Base-by-base conservation (phyloP, 2,888 invertebrate species). In the Apomyelois bistriatella region DNA sequence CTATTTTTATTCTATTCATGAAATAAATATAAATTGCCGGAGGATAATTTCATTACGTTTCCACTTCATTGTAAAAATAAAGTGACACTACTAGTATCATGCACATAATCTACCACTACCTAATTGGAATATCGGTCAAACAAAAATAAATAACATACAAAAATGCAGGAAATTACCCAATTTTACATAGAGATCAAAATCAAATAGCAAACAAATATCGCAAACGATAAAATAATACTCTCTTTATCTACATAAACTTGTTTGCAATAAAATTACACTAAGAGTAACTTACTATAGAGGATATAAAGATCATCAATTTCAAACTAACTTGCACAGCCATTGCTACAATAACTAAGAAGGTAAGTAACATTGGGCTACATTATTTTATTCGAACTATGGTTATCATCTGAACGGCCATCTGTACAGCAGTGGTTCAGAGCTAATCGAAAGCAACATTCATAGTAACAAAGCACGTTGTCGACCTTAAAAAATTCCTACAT, bases 331-430 rank as follows among this genome's bases (percentile, higher is more conserved):
- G 58, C 76, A 76, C 75, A 78, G 76, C 78, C 76, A 66, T 66
- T 72, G 70, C 66, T 74, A 79, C 73, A 63, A 65, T 59, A 65
- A 59, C 59, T 60, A 58, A 53, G 50, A 65, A 28, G 15, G 12
- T 66, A 65, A 70, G 76, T 75, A 76, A 76, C 78, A 74, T 70
- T 73, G 68, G 70, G 65, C 66, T 70, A 67, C 57, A 61, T 55
- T 53, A 38, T 37, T 47, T 53, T n/a, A 62, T 53, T 35, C 30
- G n/a, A 10, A 9, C 9, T 41, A 10, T 41, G 17, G 10, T 32
- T 32, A 32, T 28, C 28, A 3, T 28, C n/a, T n/a, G n/a, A 22
- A 22, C 2, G 22, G 22, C 22, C 22, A 22, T n/a, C n/a, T n/a
- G n/a, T n/a, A n/a, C n/a, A n/a, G n/a, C n/a, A n/a, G n/a, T n/a